These are phyloP conservation scores for Myiotriccus ornatus DNA, from an alignment of 2,797 vertebrate species.

Conservation along the genomic window DNA sequence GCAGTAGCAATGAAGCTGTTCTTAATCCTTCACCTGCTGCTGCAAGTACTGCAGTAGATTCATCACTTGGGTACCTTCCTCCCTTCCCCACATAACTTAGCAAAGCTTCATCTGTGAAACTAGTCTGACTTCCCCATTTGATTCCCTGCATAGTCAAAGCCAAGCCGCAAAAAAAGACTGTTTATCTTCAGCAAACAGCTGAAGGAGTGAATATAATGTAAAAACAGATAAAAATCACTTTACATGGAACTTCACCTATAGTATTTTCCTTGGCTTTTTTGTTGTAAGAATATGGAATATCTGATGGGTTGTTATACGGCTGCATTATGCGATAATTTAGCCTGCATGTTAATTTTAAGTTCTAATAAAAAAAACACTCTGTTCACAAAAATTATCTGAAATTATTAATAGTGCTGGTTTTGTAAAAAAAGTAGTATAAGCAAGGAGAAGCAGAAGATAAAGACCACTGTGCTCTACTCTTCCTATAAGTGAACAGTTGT, in stretches of 20 bases:
- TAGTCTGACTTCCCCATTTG: not conserved
- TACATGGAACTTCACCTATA: not conserved
- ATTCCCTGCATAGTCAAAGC: not conserved
- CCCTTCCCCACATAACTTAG: rapidly evolving
- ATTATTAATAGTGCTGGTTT: not conserved
- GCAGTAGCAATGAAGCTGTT: not conserved
- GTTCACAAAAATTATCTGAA: not conserved
- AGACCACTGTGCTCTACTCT: not conserved
- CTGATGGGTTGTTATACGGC: not conserved
- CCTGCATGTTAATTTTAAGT: not conserved
- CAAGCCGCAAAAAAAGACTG: not conserved
- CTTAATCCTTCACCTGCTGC: not conserved
- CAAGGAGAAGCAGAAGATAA: not conserved
- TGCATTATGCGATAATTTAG: not conserved
- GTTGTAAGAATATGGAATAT: not conserved
- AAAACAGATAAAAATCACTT: not conserved
- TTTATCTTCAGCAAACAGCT: not conserved
- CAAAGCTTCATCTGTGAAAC: not conserved
- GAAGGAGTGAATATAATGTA: not conserved
- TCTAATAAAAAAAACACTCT: not conserved
- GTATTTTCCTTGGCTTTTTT: not conserved
- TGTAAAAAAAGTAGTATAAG: not conserved
- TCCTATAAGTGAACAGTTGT: not conserved
- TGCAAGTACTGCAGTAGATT: not conserved
- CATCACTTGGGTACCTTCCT: not conserved